Evolutionary conservation across 1,140 invertebrate genomes (phyloP).

Genomic region (Zaprionus camerounensis): DNA sequence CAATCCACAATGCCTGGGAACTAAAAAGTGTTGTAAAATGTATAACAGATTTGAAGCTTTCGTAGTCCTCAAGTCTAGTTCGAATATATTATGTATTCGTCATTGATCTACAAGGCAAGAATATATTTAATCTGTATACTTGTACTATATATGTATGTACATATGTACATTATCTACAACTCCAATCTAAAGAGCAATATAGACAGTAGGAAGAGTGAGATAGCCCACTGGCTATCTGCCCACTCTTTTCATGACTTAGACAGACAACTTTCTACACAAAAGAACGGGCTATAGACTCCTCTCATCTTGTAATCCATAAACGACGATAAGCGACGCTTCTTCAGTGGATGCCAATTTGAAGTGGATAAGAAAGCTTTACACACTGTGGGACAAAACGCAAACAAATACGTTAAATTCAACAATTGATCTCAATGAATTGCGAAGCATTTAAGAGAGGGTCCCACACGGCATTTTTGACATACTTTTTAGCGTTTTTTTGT

Average conservation of each 20-base stretch:
- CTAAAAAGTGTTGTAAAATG: neutral
- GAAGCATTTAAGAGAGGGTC: neutral
- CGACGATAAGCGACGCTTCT: neutral
- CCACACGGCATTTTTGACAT: slow-evolving; percentile 28
- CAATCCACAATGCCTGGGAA: neutral
- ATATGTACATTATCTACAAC: neutral
- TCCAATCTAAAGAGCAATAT: neutral
- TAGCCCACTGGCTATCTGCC: neutral
- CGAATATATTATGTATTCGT: no score
- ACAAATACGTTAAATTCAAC: neutral
- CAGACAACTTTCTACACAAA: neutral
- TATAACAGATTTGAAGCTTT: neutral
- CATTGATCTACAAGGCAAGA: no score
- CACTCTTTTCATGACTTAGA: neutral
- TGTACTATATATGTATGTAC: no score
- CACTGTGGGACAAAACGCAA: neutral
- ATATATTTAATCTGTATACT: no score
- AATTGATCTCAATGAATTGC: neutral
- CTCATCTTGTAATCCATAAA: neutral
- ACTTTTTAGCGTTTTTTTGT: slow-evolving; percentile 9
- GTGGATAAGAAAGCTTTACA: neutral
- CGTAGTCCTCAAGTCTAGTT: neutral
- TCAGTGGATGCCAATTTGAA: neutral
- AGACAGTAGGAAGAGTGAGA: neutral
- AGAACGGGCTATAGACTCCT: neutral